Conservation (phyloP, 2,888 invertebrate species). For the Drosophila meridiana region DNA sequence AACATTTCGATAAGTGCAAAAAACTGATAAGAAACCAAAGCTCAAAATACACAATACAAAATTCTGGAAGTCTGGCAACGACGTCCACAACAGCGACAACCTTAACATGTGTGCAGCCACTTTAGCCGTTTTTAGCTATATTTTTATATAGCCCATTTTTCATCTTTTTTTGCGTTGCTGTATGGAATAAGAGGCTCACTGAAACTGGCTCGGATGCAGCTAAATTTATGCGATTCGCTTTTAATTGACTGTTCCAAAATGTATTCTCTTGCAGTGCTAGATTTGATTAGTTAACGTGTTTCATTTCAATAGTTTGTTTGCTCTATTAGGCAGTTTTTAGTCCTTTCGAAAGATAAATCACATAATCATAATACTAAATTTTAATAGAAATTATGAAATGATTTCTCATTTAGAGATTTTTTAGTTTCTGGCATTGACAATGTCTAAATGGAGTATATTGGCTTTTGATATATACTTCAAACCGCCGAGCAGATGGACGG, state of each 20-base stretch:
- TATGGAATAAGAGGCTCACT: background rate
- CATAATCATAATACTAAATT: too few relatives aligned
- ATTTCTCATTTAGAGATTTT: background rate
- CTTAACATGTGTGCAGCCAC: background rate
- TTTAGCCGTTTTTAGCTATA: background rate
- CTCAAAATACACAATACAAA: background rate
- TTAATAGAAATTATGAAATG: background rate
- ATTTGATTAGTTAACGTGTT: too few relatives aligned
- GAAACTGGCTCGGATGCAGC: too few relatives aligned
- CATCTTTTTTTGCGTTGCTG: too few relatives aligned
- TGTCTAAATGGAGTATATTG: background rate
- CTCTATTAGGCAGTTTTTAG: too few relatives aligned
- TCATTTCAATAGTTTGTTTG: too few relatives aligned
- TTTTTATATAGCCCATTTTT: too few relatives aligned
- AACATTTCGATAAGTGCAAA: background rate
- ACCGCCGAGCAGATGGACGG: constrained; percentile 1
- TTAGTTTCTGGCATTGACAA: background rate
- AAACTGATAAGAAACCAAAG: background rate
- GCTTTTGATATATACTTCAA: background rate
- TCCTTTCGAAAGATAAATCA: too few relatives aligned
- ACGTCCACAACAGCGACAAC: background rate
- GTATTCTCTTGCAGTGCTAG: too few relatives aligned
- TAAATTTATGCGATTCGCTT: background rate
- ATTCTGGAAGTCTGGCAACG: constrained; percentile 9
- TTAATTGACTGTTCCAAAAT: background rate